Evolutionary conservation across 53 echinoderm and acorn worm species (phyloP).

Genomic region (Echinarachnius parma): DNA sequence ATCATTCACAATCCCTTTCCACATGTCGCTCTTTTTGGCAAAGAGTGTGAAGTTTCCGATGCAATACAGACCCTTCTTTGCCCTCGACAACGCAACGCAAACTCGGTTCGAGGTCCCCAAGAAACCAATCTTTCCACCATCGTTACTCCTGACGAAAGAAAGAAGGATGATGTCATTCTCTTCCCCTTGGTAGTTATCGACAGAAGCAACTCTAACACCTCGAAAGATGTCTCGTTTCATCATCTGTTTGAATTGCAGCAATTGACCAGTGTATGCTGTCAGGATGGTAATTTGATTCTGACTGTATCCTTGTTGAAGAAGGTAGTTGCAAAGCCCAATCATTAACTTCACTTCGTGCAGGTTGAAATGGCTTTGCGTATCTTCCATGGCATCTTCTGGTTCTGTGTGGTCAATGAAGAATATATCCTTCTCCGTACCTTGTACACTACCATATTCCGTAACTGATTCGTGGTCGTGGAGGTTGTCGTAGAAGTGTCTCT

Average conservation of each 20-base stretch:
- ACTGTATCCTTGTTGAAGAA: slow-evolving; percentile 70
- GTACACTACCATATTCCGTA: slow-evolving; percentile 33
- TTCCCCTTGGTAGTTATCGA: slow-evolving; percentile 88
- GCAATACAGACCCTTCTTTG: slow-evolving; percentile 72
- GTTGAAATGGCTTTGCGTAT: slow-evolving; percentile 71
- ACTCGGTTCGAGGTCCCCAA: slow-evolving; percentile 64
- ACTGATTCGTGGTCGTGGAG: slow-evolving; percentile 65
- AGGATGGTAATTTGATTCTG: slow-evolving; percentile 70
- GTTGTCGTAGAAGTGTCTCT: slow-evolving; percentile 60
- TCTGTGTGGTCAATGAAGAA: slow-evolving; percentile 68
- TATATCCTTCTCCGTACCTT: slow-evolving; percentile 49
- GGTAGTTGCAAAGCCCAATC: slow-evolving; percentile 64
- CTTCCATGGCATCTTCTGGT: slow-evolving; percentile 55
- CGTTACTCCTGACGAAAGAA: slow-evolving; percentile 79
- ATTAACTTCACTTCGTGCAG: slow-evolving; percentile 73
- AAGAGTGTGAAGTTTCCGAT: slow-evolving; percentile 65
- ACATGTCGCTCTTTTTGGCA: slow-evolving; percentile 44
- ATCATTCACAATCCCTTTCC: slow-evolving; percentile 54
- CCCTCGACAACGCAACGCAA: slow-evolving; percentile 77
- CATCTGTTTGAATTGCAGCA: slow-evolving; percentile 44
- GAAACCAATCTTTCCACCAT: slow-evolving; percentile 64
- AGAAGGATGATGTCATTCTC: slow-evolving; percentile 83
- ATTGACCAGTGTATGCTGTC: slow-evolving; percentile 79
- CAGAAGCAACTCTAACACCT: slow-evolving; percentile 61
- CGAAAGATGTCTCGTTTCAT: slow-evolving; percentile 45